Conservation (phyloP, 2,797 vertebrate species). For the Neosilurus hyrtlii region DNA sequence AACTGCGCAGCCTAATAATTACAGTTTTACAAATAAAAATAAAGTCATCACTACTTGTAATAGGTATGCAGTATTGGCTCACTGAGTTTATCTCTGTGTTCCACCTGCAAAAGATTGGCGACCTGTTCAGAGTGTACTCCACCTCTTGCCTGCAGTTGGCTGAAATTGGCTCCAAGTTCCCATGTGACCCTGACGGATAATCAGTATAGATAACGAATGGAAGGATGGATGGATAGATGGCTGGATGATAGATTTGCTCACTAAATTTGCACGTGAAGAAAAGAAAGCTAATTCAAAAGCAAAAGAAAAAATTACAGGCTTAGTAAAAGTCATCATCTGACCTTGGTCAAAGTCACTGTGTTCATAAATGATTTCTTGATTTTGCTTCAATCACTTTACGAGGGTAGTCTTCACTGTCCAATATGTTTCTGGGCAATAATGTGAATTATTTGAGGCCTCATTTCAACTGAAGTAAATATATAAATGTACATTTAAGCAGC, state of each 20-base stretch:
- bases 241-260: too few relatives aligned
- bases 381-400: slow-evolving; percentile 14
- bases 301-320: slow-evolving; percentile 10
- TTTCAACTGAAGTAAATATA: neutral
- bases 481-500: neutral
- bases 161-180: too few relatives aligned
- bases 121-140: too few relatives aligned
- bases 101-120: too few relatives aligned
- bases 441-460: neutral
- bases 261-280: neutral
- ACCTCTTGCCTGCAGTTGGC: too few relatives aligned
- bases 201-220: too few relatives aligned
- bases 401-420: neutral
- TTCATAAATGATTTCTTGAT: slow-evolving; percentile 18
- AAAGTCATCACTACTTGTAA: slow-evolving; percentile 6
- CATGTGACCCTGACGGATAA: too few relatives aligned
- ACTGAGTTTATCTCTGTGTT: neutral
- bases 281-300: neutral
- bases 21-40: neutral
- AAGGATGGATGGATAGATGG: too few relatives aligned
- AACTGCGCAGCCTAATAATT: neutral
- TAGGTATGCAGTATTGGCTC: slow-evolving; percentile 8
- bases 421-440: neutral
- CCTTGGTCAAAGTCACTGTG: slow-evolving; percentile 18
- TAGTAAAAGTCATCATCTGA: slow-evolving; percentile 21